phyloP scores from a whole-genome alignment of 2,888 invertebrate genomes.

The Halictus ligatus region DNA sequence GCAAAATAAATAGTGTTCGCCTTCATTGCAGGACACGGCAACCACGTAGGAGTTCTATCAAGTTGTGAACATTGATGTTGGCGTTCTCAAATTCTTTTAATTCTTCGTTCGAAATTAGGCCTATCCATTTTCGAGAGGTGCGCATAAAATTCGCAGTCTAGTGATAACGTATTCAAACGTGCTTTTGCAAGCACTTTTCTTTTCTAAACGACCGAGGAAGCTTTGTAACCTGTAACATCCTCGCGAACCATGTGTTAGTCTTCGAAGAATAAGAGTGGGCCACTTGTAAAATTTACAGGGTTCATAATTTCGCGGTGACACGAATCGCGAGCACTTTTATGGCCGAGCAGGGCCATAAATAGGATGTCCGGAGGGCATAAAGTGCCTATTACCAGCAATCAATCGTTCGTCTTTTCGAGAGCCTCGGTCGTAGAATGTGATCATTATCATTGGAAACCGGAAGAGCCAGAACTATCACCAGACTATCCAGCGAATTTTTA shows the following conservation, averaged over 20 bases:
- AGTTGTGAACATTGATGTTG: not conserved
- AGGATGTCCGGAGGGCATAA: constrained; percentile 37
- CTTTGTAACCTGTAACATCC: not conserved
- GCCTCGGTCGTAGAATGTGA: not conserved
- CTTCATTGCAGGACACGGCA: not conserved
- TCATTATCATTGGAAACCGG: constrained; percentile 19
- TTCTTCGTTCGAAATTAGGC: not conserved
- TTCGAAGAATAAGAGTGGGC: constrained; percentile 7
- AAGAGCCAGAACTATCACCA: not conserved
- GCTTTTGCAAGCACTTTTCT: not conserved
- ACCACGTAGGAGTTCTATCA: too few species aligned
- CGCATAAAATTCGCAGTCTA: not conserved
- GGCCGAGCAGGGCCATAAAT: constrained; percentile 38
- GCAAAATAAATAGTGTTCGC: not conserved
- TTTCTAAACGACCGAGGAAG: not conserved
- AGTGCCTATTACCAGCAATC: constrained; percentile 39
- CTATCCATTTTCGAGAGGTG: not conserved
- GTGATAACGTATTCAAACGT: not conserved
- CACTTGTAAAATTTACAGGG: constrained; percentile 59
- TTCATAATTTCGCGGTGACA: constrained; percentile 41
- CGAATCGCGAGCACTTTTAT: constrained; percentile 49
- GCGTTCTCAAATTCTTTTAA: not conserved
- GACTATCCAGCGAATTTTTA: not conserved
- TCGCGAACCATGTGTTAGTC: not conserved
- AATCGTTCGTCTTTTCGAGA: constrained; percentile 40